Evolutionary conservation across 2,888 invertebrate species (phyloP), one percentile per base, ranked within the genome.

Genomic region (Cosmorhoe ocellata): DNA sequence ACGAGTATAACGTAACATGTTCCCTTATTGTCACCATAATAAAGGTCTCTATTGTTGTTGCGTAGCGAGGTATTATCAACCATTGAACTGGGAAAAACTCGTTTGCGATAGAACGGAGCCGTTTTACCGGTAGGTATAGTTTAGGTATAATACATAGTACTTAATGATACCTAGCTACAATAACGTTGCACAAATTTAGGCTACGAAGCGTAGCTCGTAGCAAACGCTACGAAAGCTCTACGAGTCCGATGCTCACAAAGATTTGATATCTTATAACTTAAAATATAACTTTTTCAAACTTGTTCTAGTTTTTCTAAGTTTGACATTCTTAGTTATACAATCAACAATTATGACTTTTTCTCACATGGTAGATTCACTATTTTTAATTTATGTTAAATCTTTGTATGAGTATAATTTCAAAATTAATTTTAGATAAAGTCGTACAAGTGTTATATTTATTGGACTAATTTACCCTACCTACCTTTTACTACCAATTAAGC

Each of bases 31-130:
- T 38, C 11, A 22, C 12, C 22, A 24, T 39, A 31, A 46, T 53
- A 51, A 51, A 39, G 41, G 43, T 27, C 18, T 36, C 47, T 45
- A 48, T 50, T 59, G 39, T 53, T 53, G 40, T 45, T 51, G 42
- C 39, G 32, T 46, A 50, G 44, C 43, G 44, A 52, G 44, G 30
- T 41, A 43, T 41, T 42, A 49, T 46, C 31, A 43, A 39, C 54
- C 39, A 45, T 40, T 49, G 49, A 42, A 45, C 40, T 30, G 55
- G 42, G 37, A 45, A 43, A 13, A 42, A 33, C 42, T 33, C 33
- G n/a, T 12, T 39, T 33, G 27, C 24, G 31, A 24, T 22, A 12
- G 41, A 24, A 39, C 32, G 12, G 26, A 28, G 38, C 28, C 24
- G 30, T 44, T 47, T 42, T 31, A n/a, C 13, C 22, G 32, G 39